Base-by-base conservation (phyloP, 2,113 vertebrate genomes). In the Andinoacara biseriatus region DNA sequence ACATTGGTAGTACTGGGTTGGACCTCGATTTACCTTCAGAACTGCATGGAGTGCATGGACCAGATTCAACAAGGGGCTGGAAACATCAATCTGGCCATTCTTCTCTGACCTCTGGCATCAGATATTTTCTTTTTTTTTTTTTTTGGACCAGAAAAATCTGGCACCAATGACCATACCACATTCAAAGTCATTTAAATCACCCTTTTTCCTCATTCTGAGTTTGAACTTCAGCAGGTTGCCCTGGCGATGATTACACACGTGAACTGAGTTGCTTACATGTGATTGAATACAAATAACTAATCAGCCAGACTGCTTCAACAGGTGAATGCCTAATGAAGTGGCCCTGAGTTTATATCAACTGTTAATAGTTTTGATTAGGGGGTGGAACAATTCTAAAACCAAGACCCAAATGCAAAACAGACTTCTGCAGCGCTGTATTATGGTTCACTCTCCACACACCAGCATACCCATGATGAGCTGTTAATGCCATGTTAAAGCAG, bases 101-200 rank as follows among this genome's bases (percentile, higher is more conserved):
- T 69, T 24, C 24, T 13, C 40, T 43, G 40, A 43, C 40, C 40
- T 43, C 9, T 67, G 22, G 40, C 2, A 69, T 17, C 24, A 26
- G 26, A 2, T 26, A 26, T 26, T 26, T 3, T 26, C 26, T 26
- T 3, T 26, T 26, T 2, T 26, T 26, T 3, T 26, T 26, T 2
- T 26, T 26, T 26, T 26, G 26, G 26, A 26, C 26, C 26, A 3
- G 38, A 0, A 20, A 29, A 69, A 13, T 11, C 43, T 69, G 0
- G 43, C 10, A 69, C 5, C 65, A 69, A 49, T 9, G 49, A 20
- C 24, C 24, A 0, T 31, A 0, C 43, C 1, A 52, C 0, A 0
- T 69, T 69, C 43, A 20, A 52, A 69, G 29, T 52, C 11, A 52
- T 24, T 52, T 69, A 69, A 69, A 52, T 49, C 26, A 29, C 26